Conservation (phyloP, 2,797 vertebrate genomes). For the Parauchenoglanis ngamensis region DNA sequence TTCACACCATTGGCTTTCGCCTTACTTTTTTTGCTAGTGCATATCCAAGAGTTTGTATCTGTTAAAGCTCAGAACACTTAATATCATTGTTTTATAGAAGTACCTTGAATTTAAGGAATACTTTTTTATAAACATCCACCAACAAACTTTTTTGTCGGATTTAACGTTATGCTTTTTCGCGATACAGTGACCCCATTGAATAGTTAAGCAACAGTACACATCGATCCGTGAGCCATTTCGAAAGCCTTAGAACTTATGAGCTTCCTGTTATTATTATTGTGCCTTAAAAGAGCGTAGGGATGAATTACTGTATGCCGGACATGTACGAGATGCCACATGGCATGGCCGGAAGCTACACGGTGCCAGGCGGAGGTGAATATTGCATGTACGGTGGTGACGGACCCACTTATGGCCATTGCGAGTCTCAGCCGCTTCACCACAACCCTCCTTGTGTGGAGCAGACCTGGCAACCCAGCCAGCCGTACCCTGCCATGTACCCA, state of each 20-base stretch:
- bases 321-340: constrained; percentile 84
- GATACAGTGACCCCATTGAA: not conserved
- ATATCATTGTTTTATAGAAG: not conserved
- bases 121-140: not conserved
- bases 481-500: constrained; percentile 84
- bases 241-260: not conserved
- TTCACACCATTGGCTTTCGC: constrained; percentile 28
- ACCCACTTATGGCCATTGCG: constrained; percentile 79
- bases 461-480: constrained; percentile 85
- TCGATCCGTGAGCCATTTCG: not conserved
- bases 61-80: not conserved
- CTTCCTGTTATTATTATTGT: not conserved
- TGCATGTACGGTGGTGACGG: constrained; percentile 86
- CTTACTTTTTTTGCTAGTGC: not conserved
- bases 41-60: constrained; percentile 5
- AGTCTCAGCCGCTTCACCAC: constrained; percentile 83
- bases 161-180: not conserved
- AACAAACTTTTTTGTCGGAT: not conserved
- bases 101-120: not conserved
- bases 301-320: constrained; percentile 92
- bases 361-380: constrained; percentile 81
- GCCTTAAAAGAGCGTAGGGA: constrained; percentile 56
- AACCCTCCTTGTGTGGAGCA: constrained; percentile 90
- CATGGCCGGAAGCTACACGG: constrained; percentile 75
- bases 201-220: not conserved